These are phyloP conservation scores for Hassar affinis DNA, from an alignment of 2,113 vertebrate genomes.

Conservation along the genomic window DNA sequence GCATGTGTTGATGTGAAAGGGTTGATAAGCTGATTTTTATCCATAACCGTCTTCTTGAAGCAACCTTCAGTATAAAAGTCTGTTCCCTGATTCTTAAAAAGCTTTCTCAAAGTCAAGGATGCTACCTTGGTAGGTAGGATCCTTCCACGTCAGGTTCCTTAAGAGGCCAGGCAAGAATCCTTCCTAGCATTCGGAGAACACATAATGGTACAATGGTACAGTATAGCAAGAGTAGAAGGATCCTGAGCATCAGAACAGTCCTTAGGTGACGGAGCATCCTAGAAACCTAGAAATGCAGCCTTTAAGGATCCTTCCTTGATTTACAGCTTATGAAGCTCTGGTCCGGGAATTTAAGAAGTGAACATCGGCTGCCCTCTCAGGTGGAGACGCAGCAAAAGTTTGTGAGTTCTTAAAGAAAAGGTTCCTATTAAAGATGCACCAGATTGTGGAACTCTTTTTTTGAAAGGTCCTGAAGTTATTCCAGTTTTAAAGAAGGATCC, in stretches of 20 bases:
- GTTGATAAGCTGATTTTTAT: not conserved
- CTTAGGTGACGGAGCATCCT: too few species aligned
- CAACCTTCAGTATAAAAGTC: not conserved
- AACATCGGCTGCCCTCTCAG: not conserved
- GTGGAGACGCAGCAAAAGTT: not conserved
- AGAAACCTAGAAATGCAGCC: too few species aligned
- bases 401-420: not conserved
- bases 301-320: too few species aligned
- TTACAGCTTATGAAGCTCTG: not conserved
- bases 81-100: not conserved
- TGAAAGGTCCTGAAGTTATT: too few species aligned
- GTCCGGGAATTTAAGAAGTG: not conserved
- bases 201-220: too few species aligned
- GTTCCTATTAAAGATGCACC: not conserved
- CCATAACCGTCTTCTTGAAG: not conserved
- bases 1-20: not conserved
- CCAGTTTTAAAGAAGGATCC: not conserved
- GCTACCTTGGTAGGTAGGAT: too few species aligned
- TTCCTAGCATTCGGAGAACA: too few species aligned
- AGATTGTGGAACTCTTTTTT: not conserved
- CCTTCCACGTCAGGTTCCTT: too few species aligned
- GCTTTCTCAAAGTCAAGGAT: too few species aligned
- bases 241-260: too few species aligned
- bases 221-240: too few species aligned
- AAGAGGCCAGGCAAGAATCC: too few species aligned